Evolutionary conservation across 2,888 invertebrate genomes (phyloP).

Genomic region (Latrodectus elegans): DNA sequence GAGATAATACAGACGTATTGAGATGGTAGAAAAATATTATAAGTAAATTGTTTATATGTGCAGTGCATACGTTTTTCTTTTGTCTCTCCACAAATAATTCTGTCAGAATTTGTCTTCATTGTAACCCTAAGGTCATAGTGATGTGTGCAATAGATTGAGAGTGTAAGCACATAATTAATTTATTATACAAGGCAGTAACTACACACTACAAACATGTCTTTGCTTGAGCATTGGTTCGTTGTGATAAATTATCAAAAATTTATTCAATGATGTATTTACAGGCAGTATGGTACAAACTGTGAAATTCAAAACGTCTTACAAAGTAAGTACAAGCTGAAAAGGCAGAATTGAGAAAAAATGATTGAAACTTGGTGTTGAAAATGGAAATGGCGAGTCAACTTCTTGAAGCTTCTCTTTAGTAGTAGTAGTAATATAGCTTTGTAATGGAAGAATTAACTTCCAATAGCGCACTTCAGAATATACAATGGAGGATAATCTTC

Average conservation of each 20-base stretch:
- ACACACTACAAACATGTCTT: slow-evolving; percentile 68
- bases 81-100: no score
- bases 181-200: slow-evolving; percentile 65
- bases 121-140: no score
- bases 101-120: no score
- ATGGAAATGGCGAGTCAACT: slow-evolving; percentile 70
- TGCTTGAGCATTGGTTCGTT: slow-evolving; percentile 71
- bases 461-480: slow-evolving; percentile 66
- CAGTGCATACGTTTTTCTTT: no score
- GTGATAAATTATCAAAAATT: slow-evolving; percentile 75
- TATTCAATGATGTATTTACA: slow-evolving; percentile 74
- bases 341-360: slow-evolving; percentile 70
- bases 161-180: slow-evolving; percentile 57
- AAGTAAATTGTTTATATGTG: no score
- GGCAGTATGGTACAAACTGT: slow-evolving; percentile 74
- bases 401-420: slow-evolving; percentile 69
- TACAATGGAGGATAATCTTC: slow-evolving; percentile 64
- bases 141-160: slow-evolving; percentile 39
- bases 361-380: slow-evolving; percentile 70
- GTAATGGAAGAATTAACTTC: slow-evolving; percentile 6
- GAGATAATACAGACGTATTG: no score
- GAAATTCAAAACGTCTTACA: slow-evolving; percentile 74
- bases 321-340: slow-evolving; percentile 73
- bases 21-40: no score
- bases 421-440: slow-evolving; percentile 51